Conservation (phyloP, 2,888 invertebrate genomes). For the Tridacna crocea region DNA sequence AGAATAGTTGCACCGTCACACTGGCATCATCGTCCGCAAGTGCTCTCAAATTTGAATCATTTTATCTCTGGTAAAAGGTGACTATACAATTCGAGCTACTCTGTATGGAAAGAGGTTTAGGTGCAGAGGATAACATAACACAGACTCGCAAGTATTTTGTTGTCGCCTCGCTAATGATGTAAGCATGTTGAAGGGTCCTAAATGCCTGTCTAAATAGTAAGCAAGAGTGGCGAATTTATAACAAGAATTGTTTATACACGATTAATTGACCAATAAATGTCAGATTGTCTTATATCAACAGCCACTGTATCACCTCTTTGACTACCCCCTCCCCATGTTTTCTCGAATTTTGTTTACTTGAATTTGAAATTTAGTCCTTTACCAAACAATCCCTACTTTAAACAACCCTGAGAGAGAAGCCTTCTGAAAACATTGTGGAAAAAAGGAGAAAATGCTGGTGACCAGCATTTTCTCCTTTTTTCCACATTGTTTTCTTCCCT, state of each 20-base stretch:
- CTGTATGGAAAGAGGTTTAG: background rate
- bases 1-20: too few relatives aligned
- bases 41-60: too few relatives aligned
- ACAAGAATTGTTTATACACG: conserved; percentile 3
- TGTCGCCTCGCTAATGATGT: background rate
- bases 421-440: too few relatives aligned
- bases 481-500: too few relatives aligned
- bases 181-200: background rate
- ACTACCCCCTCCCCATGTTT: background rate
- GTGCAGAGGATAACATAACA: background rate
- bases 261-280: background rate
- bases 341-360: background rate
- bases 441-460: too few relatives aligned
- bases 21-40: too few relatives aligned
- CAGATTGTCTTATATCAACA: background rate
- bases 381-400: too few relatives aligned
- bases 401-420: too few relatives aligned
- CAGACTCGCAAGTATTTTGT: background rate
- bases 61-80: too few relatives aligned
- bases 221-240: background rate
- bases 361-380: too few relatives aligned
- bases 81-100: too few relatives aligned
- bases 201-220: background rate
- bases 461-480: too few relatives aligned
- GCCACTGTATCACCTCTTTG: background rate